Base-by-base conservation (phyloP, 2,797 vertebrate genomes). In the Tragelaphus oryx region DNA sequence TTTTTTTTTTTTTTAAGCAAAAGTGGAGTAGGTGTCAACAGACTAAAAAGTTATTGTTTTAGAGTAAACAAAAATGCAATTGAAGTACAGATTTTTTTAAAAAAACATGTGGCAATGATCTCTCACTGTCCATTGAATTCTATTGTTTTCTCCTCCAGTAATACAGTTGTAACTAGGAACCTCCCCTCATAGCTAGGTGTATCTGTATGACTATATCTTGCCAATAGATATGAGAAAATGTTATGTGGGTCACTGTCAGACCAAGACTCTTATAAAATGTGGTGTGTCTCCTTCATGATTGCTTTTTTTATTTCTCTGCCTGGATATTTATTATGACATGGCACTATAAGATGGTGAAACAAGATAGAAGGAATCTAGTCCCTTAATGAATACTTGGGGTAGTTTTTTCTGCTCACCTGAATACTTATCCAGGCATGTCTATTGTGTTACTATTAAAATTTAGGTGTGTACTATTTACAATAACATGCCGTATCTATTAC, bases 1-100 rank as follows among this genome's bases (percentile, higher is more conserved):
- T n/a, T n/a, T n/a, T 71, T 68, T 71, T 71, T 91, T 24, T 65
- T 74, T 71, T 89, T 0, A n/a, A 93, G 26, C 30, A 76, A 89
- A 76, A 95, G 91, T 52, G 18, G 30, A n/a, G 7, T 79, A 93
- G 71, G 20, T 94, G 82, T 89, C 76, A 83, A 68, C 28, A 81
- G 24, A 75, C 57, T 48, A 91, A 22, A 4, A 95, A 92, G 71
- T 93, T 89, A 82, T 37, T 96, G 24, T 94, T 92, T 94, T 59
- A 76, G 41, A 90, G 59, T 96, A 74, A 97, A 92, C 60, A 87
- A 92, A 95, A 91, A 76, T 50, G 86, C 17, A 13, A 62, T 65
- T 94, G 46, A 76, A 96, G 82, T 93, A 81, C 1, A 81, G 28
- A 41, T 83, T 93, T 37, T 76, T 82, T 79, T 2, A 0, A 6